Conservation (phyloP, 2,888 invertebrate genomes). For the Apodemia zela region DNA sequence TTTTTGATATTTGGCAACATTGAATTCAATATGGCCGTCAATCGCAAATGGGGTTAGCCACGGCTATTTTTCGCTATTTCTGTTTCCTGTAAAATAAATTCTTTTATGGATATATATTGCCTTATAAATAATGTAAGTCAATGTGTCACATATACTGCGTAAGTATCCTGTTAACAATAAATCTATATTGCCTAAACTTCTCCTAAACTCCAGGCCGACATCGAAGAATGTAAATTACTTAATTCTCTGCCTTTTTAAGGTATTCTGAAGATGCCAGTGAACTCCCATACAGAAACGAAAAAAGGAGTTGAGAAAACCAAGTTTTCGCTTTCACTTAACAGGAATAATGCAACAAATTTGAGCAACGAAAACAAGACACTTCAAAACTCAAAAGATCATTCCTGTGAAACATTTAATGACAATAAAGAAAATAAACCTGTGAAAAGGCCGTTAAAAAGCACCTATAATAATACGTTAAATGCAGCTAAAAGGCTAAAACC, state of each 20-base stretch:
- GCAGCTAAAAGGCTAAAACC: conserved; percentile 69
- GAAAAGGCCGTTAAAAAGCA: conserved; percentile 58
- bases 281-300: conserved; percentile 66
- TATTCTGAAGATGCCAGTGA: conserved; percentile 80
- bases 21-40: conserved; percentile 66
- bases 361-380: conserved; percentile 54
- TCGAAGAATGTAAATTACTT: conserved; percentile 10
- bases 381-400: conserved; percentile 47
- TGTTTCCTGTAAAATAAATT: conserved; percentile 45
- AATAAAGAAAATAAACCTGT: conserved; percentile 68
- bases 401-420: conserved; percentile 43
- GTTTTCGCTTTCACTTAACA: conserved; percentile 65
- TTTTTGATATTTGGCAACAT: not conserved
- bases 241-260: conserved; percentile 48
- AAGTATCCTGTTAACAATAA: conserved; percentile 24
- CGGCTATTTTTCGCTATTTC: conserved; percentile 54
- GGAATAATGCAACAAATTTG: conserved; percentile 66
- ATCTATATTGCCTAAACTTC: not conserved
- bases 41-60: conserved; percentile 56
- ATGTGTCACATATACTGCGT: conserved; percentile 54
- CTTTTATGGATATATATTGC: conserved; percentile 46
- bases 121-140: conserved; percentile 74
- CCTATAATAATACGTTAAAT: conserved; percentile 61
- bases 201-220: not conserved
- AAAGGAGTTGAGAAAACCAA: conserved; percentile 66